Evolutionary conservation across 2,888 invertebrate genomes (phyloP).

Genomic region (Crematogaster levior): DNA sequence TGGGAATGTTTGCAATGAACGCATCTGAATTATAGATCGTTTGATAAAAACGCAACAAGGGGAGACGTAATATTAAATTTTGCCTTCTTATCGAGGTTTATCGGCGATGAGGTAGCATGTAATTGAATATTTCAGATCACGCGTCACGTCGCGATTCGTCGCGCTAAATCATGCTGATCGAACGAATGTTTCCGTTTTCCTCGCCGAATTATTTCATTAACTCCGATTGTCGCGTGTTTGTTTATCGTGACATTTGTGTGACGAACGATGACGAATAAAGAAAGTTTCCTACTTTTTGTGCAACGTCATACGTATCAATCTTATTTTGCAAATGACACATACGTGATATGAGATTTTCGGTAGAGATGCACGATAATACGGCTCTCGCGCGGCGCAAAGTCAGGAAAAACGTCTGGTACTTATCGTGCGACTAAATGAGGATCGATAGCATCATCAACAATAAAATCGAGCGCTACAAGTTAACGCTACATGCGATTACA

Average conservation of each 20-base stretch:
- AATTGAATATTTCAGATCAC: constrained; percentile 43
- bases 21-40: constrained; percentile 27
- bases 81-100: constrained; percentile 41
- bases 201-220: constrained; percentile 26
- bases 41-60: constrained; percentile 43
- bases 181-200: not conserved
- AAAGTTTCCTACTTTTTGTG: constrained; percentile 18
- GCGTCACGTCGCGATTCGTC: constrained; percentile 33
- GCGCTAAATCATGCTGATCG: constrained; percentile 1
- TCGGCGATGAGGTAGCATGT: constrained; percentile 17
- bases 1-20: constrained; percentile 23
- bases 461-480: constrained; percentile 66
- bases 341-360: constrained; percentile 58
- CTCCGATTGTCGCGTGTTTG: constrained; percentile 1
- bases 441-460: constrained; percentile 67
- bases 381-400: constrained; percentile 29
- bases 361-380: constrained; percentile 56
- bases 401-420: constrained; percentile 57
- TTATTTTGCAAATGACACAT: constrained; percentile 49
- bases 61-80: constrained; percentile 44
- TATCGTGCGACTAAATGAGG: constrained; percentile 60
- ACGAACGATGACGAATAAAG: not conserved
- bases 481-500: constrained; percentile 61
- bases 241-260: not conserved
- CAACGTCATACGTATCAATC: constrained; percentile 48